Base-by-base conservation (phyloP, 2,797 vertebrate species). In the Centropyge bicolor region DNA sequence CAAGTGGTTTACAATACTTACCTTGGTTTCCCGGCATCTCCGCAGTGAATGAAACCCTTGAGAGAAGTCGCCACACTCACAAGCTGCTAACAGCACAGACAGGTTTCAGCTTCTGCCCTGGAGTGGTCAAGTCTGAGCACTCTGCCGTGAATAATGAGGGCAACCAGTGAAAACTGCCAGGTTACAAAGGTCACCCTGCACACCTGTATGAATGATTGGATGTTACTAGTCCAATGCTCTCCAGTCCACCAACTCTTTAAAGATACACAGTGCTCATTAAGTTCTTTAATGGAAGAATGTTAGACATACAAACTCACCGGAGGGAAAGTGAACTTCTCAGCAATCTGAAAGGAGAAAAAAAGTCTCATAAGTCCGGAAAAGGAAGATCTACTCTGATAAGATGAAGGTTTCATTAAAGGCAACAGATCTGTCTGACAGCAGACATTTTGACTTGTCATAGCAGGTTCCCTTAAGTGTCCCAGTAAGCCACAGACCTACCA, bases 61-160 rank as follows among this genome's bases (percentile, higher is more conserved):
- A 86, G 81, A 86, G 57, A 69, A 82, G 76, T 72, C 80, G 49
- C 61, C 38, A 17, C 4, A 6, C 49, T 68, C 78, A 76, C 63
- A 22, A 41, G 76, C 60, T 76, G 84, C 69, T 75, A 71, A 49
- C 49, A 69, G 62, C 70, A 43, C 22, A 52, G 70, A 46, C 65
- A 51, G 74, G 82, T 48, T 66, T 75, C 66, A 75, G 59, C 70
- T 49, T 63, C 40, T 40, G 22, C 41, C 61, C 69, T 66, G 46
- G 75, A 74, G 63, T 19, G 60, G 70, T 83, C 49, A 70, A 49
- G 68, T 81, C 70, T 45, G 66, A 80, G 80, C 49, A 68, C 65
- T 70, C 51, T 70, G 70, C 38, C 77, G 74, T 82, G 76, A 81
- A 80, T 84, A 79, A 85, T 68, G 64, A 79, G 76, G 24, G 22